Evolutionary conservation across 2,888 invertebrate genomes (phyloP), one percentile per base, ranked within the genome.

Genomic region (Autographa pulchrina): DNA sequence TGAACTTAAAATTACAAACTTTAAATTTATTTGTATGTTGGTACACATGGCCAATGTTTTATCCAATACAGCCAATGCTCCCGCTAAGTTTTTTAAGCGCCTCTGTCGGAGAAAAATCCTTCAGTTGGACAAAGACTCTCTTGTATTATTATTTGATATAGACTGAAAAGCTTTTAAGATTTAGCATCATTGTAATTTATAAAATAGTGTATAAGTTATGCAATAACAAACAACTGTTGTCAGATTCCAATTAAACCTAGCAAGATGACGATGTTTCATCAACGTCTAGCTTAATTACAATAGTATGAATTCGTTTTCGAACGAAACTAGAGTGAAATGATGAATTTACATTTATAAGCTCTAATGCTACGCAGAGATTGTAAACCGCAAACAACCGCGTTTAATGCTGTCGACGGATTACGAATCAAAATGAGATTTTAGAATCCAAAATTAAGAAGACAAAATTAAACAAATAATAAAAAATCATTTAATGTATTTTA

Each of bases 21-120:
- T 56, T 56, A 56, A 56, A 56, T 54, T 54, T 56, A 56, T 56
- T 56, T 56, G 13, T 2, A 56, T 56, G 54, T 56, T 56, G 20
- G 48, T 48, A n/a, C 2, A n/a, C 48, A 56, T 20, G 4, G 54
- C 20, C 54, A 56, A 56, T 56, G 25, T 56, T 56, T 56, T 20
- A 25, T 48, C n/a, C 16, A 48, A n/a, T 6, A n/a, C 16, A 48
- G n/a, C 48, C 48, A 48, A 48, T 48, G n/a, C 4, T 16, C 16
- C 14, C 43, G 14, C 16, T 7, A 6, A n/a, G 13, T 13, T 13
- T 11, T 1, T 38, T n/a, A n/a, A 11, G 3, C 14, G 16, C 5
- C 48, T 48, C 16, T 48, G 48, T 48, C 3, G 0, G 38, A 43
- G 48, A 7, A 48, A 48, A 48, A n/a, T 4, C 48, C n/a, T n/a